phyloP scores from a whole-genome alignment of 2,797 vertebrate genomes.

The Paramormyrops hopkinsi region DNA sequence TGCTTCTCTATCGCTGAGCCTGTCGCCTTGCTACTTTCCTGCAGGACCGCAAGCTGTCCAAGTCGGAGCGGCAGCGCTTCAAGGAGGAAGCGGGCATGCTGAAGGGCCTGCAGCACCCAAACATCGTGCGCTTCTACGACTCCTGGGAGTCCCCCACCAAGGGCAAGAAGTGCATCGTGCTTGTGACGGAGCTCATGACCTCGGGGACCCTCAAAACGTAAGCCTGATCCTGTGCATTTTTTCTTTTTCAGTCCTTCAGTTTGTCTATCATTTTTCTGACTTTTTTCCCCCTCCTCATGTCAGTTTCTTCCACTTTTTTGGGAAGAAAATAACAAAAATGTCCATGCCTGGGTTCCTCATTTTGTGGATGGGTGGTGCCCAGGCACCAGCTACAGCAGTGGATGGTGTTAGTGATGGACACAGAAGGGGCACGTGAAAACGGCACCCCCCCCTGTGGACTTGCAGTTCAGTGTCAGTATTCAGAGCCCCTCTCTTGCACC shows the following conservation, averaged over 20 bases:
- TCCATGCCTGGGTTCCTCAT: not conserved
- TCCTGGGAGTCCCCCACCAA: constrained; percentile 97
- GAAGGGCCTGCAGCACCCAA: constrained; percentile 97
- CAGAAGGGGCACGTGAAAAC: constrained; percentile 12
- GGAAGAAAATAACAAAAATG: not conserved
- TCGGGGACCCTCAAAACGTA: constrained; percentile 98
- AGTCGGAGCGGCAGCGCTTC: constrained; percentile 91
- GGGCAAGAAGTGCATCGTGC: constrained; percentile 96
- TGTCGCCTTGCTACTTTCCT: not conserved
- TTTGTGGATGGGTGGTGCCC: not conserved
- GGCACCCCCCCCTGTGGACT: constrained; percentile 45
- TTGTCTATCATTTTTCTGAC: not conserved
- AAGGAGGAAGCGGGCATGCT: constrained; percentile 98
- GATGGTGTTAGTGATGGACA: not conserved
- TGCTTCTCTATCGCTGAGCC: not conserved
- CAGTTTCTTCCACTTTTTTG: not conserved
- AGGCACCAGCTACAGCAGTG: not conserved
- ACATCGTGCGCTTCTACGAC: constrained; percentile 98
- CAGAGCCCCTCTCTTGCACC: not conserved
- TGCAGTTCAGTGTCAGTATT: not conserved
- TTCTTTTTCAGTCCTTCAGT: not conserved
- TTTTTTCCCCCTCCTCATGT: not conserved
- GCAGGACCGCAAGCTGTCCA: constrained; percentile 94
- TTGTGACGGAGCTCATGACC: constrained; percentile 98
- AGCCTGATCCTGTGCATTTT: constrained; percentile 51